Base-by-base conservation (phyloP, 2,888 invertebrate genomes). In the Rotaria socialis region DNA sequence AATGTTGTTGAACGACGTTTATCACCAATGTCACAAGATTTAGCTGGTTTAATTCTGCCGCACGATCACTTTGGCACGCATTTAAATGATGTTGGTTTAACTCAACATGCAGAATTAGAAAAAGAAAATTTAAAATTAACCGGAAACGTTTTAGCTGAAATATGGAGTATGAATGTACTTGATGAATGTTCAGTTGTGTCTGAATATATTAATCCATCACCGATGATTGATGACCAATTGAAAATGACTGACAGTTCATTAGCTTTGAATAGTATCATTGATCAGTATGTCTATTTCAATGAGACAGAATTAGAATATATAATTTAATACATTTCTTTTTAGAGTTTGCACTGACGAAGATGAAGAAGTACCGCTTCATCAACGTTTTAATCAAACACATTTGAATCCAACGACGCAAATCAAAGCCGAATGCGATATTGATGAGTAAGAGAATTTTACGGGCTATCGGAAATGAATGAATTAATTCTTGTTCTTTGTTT, bases 171-270 rank as follows among this genome's bases (percentile, higher is more conserved):
- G 35, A 67, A 67, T 67, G 35, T 67, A 35, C 27, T 67, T 35
- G 67, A 67, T 35, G 67, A 67, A 35, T 35, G 35, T 67, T 16
- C 67, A 67, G 67, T 67, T 35, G 67, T 67, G 16, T 35, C 67
- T 67, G 67, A 67, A 67, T 67, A 67, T 67, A 67, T 67, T 67
- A 35, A 35, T 67, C 67, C 67, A 67, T 35, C 19, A 8, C 56
- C 56, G 8, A 56, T 56, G 8, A 67, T 35, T 35, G 67, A 67
- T 67, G 67, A 67, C 16, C 35, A 67, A 67, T 35, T 35, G 16
- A 24, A 35, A 67, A 27, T 67, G 35, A 19, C 35, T 67, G 67
- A 67, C 35, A 35, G 27, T 67, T 8, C 35, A 27, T 35, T 35
- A 67, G 35, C 67, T 27, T 35, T 67, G 35, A 27, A 67, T 56